Evolutionary conservation across 2,797 vertebrate genomes (phyloP).

Genomic region (Xenentodon cancila): DNA sequence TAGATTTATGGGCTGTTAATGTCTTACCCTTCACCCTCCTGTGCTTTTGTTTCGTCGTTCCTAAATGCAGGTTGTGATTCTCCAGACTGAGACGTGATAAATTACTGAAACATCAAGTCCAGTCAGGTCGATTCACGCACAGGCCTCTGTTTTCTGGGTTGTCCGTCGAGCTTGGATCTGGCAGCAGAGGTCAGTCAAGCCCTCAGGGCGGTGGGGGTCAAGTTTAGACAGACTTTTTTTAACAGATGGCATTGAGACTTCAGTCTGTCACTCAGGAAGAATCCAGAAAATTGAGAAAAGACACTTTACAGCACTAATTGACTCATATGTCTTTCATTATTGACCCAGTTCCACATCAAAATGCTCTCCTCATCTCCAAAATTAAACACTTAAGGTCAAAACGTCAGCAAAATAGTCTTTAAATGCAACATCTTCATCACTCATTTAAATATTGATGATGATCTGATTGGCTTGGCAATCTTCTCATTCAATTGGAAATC

Average conservation of each 20-base stretch:
- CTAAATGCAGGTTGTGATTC: conserved; percentile 53
- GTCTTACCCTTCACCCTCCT: conserved; percentile 38
- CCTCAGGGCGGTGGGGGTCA: conserved; percentile 69
- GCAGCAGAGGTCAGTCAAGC: conserved; percentile 57
- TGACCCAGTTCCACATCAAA: conserved; percentile 51
- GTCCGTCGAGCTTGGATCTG: conserved; percentile 23
- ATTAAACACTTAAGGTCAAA: conserved; percentile 76
- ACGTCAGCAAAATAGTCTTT: conserved; percentile 67
- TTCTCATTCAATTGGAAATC: conserved; percentile 60
- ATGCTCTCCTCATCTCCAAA: conserved; percentile 48
- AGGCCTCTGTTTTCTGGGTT: conserved; percentile 24
- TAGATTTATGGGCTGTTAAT: conserved; percentile 72
- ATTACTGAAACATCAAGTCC: conserved; percentile 41
- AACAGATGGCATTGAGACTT: conserved; percentile 79
- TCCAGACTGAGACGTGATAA: conserved; percentile 40
- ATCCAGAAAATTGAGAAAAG: conserved; percentile 63
- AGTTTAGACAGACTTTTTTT: conserved; percentile 71
- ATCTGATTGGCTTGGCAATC: conserved; percentile 43
- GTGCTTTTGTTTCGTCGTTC: conserved; percentile 62
- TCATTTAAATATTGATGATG: conserved; percentile 77
- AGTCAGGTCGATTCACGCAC: conserved; percentile 48
- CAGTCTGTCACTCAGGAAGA: conserved; percentile 71
- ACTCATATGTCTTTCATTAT: conserved; percentile 61
- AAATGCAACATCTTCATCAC: conserved; percentile 71
- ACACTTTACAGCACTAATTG: conserved; percentile 72